These are phyloP conservation scores for Eupithecia dodoneata DNA, from an alignment of 2,888 invertebrate genomes.

Conservation along the genomic window DNA sequence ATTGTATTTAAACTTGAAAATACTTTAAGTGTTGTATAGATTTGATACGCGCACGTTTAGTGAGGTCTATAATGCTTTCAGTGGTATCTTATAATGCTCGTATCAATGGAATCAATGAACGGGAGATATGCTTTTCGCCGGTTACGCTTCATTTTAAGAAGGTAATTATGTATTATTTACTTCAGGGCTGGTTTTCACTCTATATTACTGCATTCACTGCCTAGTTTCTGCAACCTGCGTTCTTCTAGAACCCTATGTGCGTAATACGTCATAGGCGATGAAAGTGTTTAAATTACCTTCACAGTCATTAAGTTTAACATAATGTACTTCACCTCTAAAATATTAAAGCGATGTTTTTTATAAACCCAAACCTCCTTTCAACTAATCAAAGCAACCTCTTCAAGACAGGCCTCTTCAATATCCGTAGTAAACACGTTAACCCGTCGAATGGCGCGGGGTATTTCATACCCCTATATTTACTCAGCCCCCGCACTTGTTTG, in stretches of 20 bases:
- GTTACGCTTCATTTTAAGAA: background rate
- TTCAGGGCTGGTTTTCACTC: background rate
- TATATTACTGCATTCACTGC: too few relatives aligned
- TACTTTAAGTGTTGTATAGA: conserved; percentile 47
- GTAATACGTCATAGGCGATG: too few relatives aligned
- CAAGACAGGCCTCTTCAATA: conserved; percentile 6
- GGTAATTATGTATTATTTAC: background rate
- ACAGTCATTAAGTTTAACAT: too few relatives aligned
- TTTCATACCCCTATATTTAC: conserved; percentile 36
- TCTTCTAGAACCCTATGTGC: too few relatives aligned
- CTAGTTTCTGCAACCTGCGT: too few relatives aligned
- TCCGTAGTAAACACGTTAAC: conserved; percentile 32
- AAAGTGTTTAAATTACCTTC: too few relatives aligned
- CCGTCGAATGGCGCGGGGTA: conserved; percentile 33
- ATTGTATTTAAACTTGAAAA: conserved; percentile 37
- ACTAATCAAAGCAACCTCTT: conserved; percentile 18
- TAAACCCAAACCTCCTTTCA: background rate
- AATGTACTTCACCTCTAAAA: too few relatives aligned
- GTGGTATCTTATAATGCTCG: conserved; percentile 22
- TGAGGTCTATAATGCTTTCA: conserved; percentile 11
- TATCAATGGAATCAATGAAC: conserved; percentile 17
- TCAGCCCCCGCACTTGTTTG: conserved; percentile 64
- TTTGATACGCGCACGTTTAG: conserved; percentile 58
- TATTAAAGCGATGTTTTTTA: too few relatives aligned
- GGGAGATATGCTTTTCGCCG: conserved; percentile 10